Conservation (phyloP, 35 echinoderm and acorn worm species). For the Diadema setosum region DNA sequence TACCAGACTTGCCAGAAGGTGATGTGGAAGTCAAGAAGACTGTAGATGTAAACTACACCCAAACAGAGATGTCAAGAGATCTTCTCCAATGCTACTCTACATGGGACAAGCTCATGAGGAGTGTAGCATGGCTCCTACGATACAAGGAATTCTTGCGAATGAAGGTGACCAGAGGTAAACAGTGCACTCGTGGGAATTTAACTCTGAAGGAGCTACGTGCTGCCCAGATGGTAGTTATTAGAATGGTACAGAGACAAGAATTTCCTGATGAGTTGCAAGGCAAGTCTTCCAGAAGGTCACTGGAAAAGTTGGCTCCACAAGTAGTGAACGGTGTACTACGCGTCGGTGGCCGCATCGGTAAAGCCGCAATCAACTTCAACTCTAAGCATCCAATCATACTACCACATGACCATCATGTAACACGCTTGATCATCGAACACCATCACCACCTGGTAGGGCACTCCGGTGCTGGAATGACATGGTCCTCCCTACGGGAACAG, state of each 20-base stretch:
- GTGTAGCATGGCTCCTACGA: conserved; percentile 5
- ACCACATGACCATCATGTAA: conserved; percentile 34
- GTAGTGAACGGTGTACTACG: not conserved
- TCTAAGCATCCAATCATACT: conserved; percentile 38
- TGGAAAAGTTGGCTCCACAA: not conserved
- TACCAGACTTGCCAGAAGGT: too few species aligned
- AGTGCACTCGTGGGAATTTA: too few species aligned
- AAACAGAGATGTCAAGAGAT: too few species aligned
- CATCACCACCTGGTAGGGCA: conserved; percentile 46
- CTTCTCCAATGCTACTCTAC: not conserved
- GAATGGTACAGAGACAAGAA: not conserved
- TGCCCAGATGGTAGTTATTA: not conserved
- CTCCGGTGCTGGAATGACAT: conserved; percentile 44
- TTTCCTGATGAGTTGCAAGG: not conserved
- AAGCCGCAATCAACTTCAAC: not conserved
- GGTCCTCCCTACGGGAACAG: not conserved
- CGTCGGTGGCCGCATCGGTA: conserved; percentile 14
- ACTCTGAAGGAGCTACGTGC: not conserved
- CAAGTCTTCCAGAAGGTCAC: not conserved
- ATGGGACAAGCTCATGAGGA: not conserved
- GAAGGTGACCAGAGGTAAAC: too few species aligned
- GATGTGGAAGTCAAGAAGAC: too few species aligned
- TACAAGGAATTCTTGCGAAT: too few species aligned
- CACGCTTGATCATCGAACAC: conserved; percentile 22
- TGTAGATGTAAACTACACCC: too few species aligned